Percentiles rank a stretch among this genome's conserved stretches.
phyloP scores from a whole-genome alignment of 1,140 invertebrate species.

The Brachystomella parvula region DNA sequence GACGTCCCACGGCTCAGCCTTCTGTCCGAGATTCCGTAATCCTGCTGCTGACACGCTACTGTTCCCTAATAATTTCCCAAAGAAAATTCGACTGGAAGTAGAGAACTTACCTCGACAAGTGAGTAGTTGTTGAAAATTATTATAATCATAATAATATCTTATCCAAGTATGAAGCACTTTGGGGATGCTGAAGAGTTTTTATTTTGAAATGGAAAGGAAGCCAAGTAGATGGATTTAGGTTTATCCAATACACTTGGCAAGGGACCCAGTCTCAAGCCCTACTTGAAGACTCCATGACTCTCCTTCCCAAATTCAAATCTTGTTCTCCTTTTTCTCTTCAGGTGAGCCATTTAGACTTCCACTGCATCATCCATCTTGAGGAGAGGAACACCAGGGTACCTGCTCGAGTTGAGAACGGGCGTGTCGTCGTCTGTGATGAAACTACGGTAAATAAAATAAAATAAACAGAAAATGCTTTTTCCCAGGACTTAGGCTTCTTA shows the following conservation, averaged over 20 bases:
- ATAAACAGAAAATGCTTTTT: not conserved
- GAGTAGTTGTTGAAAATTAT: slow-evolving; percentile 29
- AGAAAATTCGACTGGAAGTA: slow-evolving; percentile 77
- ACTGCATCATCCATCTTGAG: slow-evolving; percentile 85
- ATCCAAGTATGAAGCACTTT: not conserved
- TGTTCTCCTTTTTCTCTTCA: slow-evolving; percentile 17
- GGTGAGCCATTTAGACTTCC: slow-evolving; percentile 73
- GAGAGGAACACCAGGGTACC: slow-evolving; percentile 78
- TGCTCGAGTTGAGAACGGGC: slow-evolving; percentile 70
- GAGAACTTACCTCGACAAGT: slow-evolving; percentile 81
- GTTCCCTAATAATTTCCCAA: slow-evolving; percentile 76
- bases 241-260: not conserved
- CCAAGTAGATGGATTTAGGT: not conserved
- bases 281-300: not conserved
- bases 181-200: not conserved
- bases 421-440: slow-evolving; percentile 79
- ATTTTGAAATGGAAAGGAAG: not conserved
- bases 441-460: slow-evolving; percentile 56
- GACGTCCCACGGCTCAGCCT: slow-evolving; percentile 61
- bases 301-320: not conserved
- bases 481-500: not conserved
- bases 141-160: not conserved
- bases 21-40: slow-evolving; percentile 70
- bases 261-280: not conserved
- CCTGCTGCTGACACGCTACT: slow-evolving; percentile 57